phyloP scores from a whole-genome alignment of 2,113 vertebrate genomes.

The Lepus americanus region DNA sequence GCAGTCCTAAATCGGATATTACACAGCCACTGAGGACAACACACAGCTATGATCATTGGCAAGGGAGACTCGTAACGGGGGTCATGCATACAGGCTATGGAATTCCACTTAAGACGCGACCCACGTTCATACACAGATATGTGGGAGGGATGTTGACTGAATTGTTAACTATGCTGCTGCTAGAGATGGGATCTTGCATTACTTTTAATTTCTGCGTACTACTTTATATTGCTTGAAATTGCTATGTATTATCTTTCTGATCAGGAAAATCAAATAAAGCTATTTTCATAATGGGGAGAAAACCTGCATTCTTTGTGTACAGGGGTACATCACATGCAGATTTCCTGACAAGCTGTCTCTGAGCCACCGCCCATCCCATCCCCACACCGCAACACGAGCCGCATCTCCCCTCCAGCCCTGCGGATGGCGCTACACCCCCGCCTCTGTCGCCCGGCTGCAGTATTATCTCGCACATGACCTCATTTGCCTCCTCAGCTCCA shows the following conservation, averaged over 20 bases:
- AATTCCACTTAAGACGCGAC: neutral
- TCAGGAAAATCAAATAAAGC: constrained; percentile 74
- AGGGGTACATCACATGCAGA: neutral
- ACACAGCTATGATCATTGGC: neutral
- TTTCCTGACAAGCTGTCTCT: neutral
- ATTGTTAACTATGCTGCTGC: constrained; percentile 33
- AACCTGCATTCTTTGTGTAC: constrained; percentile 22
- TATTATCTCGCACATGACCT: neutral
- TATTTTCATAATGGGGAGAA: constrained; percentile 52
- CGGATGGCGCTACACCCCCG: neutral
- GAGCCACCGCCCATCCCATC: neutral
- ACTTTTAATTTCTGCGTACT: constrained; percentile 61
- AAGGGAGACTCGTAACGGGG: constrained; percentile 40
- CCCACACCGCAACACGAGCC: neutral
- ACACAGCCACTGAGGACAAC: neutral
- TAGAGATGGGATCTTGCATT: constrained; percentile 56
- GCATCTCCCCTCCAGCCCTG: neutral
- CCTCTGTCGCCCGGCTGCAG: neutral
- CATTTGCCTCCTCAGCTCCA: neutral
- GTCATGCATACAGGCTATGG: constrained; percentile 49
- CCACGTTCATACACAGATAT: constrained; percentile 21
- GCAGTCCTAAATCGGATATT: neutral
- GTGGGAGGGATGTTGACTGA: constrained; percentile 40
- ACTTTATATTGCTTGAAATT: constrained; percentile 71
- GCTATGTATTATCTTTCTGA: constrained; percentile 71